Evolutionary conservation across 1,140 invertebrate species (phyloP).

Genomic region (Dreissena polymorpha): DNA sequence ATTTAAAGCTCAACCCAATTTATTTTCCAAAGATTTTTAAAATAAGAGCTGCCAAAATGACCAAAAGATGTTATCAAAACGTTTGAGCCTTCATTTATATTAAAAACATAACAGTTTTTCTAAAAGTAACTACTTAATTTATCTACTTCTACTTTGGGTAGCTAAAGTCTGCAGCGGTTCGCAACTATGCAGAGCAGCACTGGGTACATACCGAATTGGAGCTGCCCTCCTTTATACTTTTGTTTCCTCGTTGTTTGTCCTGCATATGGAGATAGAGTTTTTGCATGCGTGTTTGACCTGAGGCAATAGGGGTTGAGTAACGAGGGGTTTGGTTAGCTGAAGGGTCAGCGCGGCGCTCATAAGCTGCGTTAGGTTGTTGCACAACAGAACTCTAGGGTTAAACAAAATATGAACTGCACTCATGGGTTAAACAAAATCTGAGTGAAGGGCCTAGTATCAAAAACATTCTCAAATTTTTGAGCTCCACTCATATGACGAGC

Average conservation of each 20-base stretch:
- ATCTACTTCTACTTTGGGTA: too few species aligned
- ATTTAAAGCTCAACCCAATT: too few species aligned
- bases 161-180: too few species aligned
- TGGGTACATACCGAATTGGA: constrained; percentile 37
- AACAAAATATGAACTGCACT: constrained; percentile 38
- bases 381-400: constrained; percentile 40
- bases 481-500: too few species aligned
- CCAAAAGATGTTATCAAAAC: too few species aligned
- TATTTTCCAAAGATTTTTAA: too few species aligned
- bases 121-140: too few species aligned
- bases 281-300: constrained; percentile 37
- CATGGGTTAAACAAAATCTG: constrained; percentile 25
- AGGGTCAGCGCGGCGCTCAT: constrained; percentile 6
- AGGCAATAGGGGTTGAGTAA: constrained; percentile 33
- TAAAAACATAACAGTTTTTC: too few species aligned
- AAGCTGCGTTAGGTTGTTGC: constrained; percentile 36
- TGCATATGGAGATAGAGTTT: constrained; percentile 51
- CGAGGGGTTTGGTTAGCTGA: constrained; percentile 27
- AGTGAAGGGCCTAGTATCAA: background rate
- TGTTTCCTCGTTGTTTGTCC: constrained; percentile 43
- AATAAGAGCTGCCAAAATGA: too few species aligned
- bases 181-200: background rate
- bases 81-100: too few species aligned
- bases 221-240: constrained; percentile 38
- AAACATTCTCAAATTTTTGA: background rate